Percentiles rank a stretch among this genome's conserved stretches.
These are phyloP conservation scores for Parascotia fuliginaria DNA, from an alignment of 2,888 invertebrate genomes.

Conservation along the genomic window DNA sequence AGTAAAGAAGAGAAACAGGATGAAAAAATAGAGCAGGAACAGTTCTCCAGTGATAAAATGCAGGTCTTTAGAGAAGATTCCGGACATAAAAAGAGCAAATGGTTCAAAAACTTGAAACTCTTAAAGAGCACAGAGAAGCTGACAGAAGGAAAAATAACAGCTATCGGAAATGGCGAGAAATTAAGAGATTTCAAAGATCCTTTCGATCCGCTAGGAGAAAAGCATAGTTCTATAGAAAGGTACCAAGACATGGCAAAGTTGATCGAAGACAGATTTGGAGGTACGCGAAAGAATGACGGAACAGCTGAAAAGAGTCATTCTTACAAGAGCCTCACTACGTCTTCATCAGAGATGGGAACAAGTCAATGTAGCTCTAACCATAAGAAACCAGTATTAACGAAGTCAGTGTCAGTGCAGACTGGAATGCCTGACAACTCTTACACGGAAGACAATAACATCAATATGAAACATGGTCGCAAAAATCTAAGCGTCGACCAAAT, in stretches of 20 bases:
- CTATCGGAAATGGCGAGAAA: conserved; percentile 71
- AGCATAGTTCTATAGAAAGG: conserved; percentile 89
- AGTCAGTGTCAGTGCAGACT: conserved; percentile 83
- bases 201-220: conserved; percentile 87
- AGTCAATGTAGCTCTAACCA: conserved; percentile 81
- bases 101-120: conserved; percentile 88
- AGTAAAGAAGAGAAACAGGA: conserved; percentile 78
- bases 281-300: conserved; percentile 72
- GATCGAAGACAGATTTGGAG: conserved; percentile 88
- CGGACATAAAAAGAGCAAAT: conserved; percentile 86
- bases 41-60: conserved; percentile 80
- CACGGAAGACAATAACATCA: conserved; percentile 71
- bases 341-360: conserved; percentile 84
- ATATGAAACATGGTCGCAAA: conserved; percentile 79
- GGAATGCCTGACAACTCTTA: conserved; percentile 78
- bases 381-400: conserved; percentile 79
- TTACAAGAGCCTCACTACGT: conserved; percentile 81
- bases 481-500: conserved; percentile 83
- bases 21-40: conserved; percentile 70
- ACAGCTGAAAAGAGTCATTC: conserved; percentile 82
- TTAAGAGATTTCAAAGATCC: conserved; percentile 81
- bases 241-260: conserved; percentile 90
- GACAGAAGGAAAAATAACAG: conserved; percentile 76
- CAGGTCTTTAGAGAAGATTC: conserved; percentile 81
- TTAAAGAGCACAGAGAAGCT: conserved; percentile 78